Conservation (phyloP, 2,888 invertebrate species). For the Pollenia griseotomentosa region DNA sequence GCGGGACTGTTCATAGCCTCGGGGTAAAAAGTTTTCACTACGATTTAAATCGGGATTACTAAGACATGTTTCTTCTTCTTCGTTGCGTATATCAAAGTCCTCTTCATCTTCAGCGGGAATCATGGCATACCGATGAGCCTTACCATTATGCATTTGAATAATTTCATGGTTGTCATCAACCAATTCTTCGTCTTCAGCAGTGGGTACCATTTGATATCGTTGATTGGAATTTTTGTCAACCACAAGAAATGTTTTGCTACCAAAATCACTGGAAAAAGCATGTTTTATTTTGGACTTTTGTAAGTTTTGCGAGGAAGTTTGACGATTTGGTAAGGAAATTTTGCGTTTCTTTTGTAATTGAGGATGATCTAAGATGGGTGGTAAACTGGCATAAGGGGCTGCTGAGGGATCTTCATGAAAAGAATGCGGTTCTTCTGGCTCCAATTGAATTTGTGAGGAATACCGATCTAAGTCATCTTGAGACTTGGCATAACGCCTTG, state of each 20-base stretch:
- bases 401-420: slow-evolving; percentile 80
- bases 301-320: slow-evolving; percentile 59
- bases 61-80: slow-evolving; percentile 84
- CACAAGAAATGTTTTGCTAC: slow-evolving; percentile 83
- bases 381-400: slow-evolving; percentile 81
- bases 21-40: slow-evolving; percentile 77
- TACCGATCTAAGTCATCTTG: slow-evolving; percentile 83
- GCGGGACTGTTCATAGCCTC: slow-evolving; percentile 72
- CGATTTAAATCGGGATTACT: slow-evolving; percentile 84
- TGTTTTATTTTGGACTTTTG: slow-evolving; percentile 80
- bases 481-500: slow-evolving; percentile 83
- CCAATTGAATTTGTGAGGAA: slow-evolving; percentile 75
- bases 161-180: slow-evolving; percentile 84
- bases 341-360: slow-evolving; percentile 73
- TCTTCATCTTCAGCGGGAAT: slow-evolving; percentile 85
- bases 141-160: slow-evolving; percentile 84
- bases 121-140: slow-evolving; percentile 86
- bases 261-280: slow-evolving; percentile 84
- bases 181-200: slow-evolving; percentile 86
- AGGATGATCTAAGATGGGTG: slow-evolving; percentile 77
- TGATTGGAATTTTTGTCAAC: slow-evolving; percentile 86
- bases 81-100: slow-evolving; percentile 76
- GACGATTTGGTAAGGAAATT: slow-evolving; percentile 50
- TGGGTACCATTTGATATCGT: slow-evolving; percentile 88
- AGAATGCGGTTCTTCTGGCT: slow-evolving; percentile 79